These are phyloP conservation scores for Ricordea florida DNA, from an alignment of 92 coral and sea anemone species.

Conservation along the genomic window DNA sequence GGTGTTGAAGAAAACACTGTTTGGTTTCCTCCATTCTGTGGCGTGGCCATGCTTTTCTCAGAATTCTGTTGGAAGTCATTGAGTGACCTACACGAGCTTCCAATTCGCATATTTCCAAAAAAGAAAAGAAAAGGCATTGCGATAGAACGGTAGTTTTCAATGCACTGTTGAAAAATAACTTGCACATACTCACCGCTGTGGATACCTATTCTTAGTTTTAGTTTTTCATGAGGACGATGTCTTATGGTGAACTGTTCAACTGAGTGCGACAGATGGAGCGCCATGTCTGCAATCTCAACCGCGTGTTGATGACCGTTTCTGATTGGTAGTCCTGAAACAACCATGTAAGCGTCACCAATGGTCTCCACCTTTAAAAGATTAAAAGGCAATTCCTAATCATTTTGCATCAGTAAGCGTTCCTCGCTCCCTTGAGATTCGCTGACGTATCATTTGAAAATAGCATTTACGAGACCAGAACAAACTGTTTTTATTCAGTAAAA, in stretches of 20 bases:
- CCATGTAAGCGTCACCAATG: slow-evolving; percentile 95
- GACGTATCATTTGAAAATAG: neutral
- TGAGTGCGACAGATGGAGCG: slow-evolving; percentile 68
- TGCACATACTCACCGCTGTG: slow-evolving; percentile 84
- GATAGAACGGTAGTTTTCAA: too few relatives aligned
- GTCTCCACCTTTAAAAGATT: slow-evolving; percentile 67
- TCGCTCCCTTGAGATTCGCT: too few relatives aligned
- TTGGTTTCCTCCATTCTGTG: too few relatives aligned
- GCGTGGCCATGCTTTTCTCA: too few relatives aligned
- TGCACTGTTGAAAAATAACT: too few relatives aligned
- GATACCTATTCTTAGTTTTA: slow-evolving; percentile 86
- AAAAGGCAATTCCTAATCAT: neutral
- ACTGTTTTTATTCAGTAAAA: neutral
- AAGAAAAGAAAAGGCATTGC: too few relatives aligned
- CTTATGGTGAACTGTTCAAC: slow-evolving; percentile 64
- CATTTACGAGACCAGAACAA: neutral
- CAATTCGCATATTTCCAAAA: too few relatives aligned
- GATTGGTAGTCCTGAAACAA: slow-evolving; percentile 90
- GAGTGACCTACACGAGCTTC: too few relatives aligned
- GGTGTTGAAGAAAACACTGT: too few relatives aligned
- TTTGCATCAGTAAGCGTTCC: too few relatives aligned
- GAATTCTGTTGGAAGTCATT: too few relatives aligned
- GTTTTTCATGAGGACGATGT: slow-evolving; percentile 78
- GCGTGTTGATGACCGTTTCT: slow-evolving; percentile 96
- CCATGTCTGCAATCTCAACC: slow-evolving; percentile 84